Conservation (phyloP, 2,113 vertebrate genomes). For the Ailuropoda melanoleuca region DNA sequence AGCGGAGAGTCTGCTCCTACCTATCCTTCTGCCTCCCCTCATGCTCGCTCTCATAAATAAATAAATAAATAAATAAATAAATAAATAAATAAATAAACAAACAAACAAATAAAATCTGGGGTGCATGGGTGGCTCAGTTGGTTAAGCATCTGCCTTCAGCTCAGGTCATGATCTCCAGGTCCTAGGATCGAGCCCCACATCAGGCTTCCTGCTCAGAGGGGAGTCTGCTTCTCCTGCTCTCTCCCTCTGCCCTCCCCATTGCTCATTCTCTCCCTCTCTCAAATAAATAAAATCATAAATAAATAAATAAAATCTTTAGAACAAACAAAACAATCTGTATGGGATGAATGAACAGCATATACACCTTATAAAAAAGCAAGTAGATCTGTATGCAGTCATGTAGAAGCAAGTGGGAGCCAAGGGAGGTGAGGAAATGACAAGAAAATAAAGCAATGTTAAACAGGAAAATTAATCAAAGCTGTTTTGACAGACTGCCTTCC, state of each 20-base stretch:
- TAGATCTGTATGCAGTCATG: accelerated
- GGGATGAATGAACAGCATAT: not conserved
- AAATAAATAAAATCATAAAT: not conserved
- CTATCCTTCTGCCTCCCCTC: not conserved
- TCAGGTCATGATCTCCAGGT: not conserved
- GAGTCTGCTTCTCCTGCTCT: not conserved
- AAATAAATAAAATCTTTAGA: not conserved
- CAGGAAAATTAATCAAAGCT: not conserved
- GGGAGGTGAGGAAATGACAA: not conserved
- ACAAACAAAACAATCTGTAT: not conserved
- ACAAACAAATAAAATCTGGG: not conserved
- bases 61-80: not conserved
- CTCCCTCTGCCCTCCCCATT: not conserved
- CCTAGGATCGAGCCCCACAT: not conserved
- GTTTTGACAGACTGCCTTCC: not conserved
- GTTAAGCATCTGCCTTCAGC: not conserved
- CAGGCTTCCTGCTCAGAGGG: too few relatives aligned
- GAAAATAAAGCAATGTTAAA: not conserved
- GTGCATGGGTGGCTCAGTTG: too few relatives aligned
- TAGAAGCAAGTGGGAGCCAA: not conserved
- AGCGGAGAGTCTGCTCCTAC: not conserved
- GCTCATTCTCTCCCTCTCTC: not conserved
- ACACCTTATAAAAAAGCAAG: not conserved
- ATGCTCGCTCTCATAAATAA: not conserved
- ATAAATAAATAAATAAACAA: not conserved